Evolutionary conservation across 2,888 invertebrate species (phyloP), one percentile per base, ranked within the genome.

Genomic region (Prosapia bicincta): DNA sequence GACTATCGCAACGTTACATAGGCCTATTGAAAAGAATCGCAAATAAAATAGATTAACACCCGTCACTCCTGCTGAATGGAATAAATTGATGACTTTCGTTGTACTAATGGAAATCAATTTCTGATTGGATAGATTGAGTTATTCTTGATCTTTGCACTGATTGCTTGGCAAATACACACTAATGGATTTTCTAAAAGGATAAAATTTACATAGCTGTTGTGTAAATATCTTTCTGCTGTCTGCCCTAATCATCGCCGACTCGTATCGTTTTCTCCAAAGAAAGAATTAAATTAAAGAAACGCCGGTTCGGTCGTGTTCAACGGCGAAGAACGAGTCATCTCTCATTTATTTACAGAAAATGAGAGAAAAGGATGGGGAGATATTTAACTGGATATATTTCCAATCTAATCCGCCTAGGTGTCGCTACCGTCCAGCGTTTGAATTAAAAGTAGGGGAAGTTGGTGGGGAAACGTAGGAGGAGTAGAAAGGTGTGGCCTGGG

Each of bases 401-500:
- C 54, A 54, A 54, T 54, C 32, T 23, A 32, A 20, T 72, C 72
- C 66, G 69, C 66, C 69, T 66, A 26, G 74, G 30, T 25, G 15
- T 28, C 74, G 38, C 69, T 66, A 74, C 74, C 69, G 68, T 72
- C 69, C 72, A n/a, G 65, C 1, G 38, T n/a, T 69, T 26, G 72
- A 28, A 65, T 69, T 68, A 70, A 71, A 28, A 30, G 71, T 65
- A 54, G 74, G 66, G 69, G 72, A 20, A 66, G 54, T 25, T 26
- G 75, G 28, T 66, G 73, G 70, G 69, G 65, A 2, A 32, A 25
- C 3, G 67, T 65, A 28, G 71, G 54, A 24, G 69, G 72, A 15
- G 67, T 66, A 30, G 28, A 54, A 28, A 23, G 79, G 79, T 69
- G 79, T 75, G 76, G 71, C 72, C 68, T 83, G 83, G 3, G 0